These are phyloP conservation scores for Lates calcarifer DNA, from an alignment of 2,113 vertebrate genomes.

Conservation along the genomic window DNA sequence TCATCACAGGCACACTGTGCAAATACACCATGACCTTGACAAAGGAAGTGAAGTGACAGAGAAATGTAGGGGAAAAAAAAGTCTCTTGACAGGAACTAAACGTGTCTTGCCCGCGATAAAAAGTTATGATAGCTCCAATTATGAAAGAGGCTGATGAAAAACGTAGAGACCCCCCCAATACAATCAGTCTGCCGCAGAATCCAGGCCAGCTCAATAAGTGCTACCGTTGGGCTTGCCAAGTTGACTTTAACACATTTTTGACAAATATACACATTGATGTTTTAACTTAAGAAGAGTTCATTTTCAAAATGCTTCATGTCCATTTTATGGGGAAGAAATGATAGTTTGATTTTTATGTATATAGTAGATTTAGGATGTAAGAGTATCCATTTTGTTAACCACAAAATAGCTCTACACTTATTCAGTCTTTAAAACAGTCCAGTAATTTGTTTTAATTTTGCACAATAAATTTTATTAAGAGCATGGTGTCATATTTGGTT, in stretches of 20 bases:
- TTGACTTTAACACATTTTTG: slow-evolving; percentile 1
- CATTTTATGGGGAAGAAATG: not conserved
- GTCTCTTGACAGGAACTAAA: slow-evolving; percentile 45
- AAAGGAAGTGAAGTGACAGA: slow-evolving; percentile 43
- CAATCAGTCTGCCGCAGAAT: slow-evolving; percentile 1
- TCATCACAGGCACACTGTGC: slow-evolving; percentile 61
- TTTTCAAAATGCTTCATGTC: not conserved
- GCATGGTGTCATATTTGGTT: not conserved
- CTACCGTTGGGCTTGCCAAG: not conserved
- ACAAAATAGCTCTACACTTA: not conserved
- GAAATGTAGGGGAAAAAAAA: slow-evolving; percentile 7
- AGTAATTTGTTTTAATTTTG: not conserved
- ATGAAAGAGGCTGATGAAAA: slow-evolving; percentile 55
- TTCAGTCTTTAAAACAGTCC: not conserved
- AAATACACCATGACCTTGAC: slow-evolving; percentile 75
- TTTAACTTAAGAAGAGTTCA: not conserved
- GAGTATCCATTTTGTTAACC: not conserved
- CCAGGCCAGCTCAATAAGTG: slow-evolving; percentile 18
- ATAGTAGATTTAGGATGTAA: not conserved
- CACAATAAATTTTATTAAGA: not conserved
- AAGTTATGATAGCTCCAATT: slow-evolving; percentile 60
- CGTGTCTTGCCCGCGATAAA: slow-evolving; percentile 47
- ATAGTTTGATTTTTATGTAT: not conserved
- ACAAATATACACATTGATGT: not conserved
- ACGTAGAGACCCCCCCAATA: not conserved